phyloP scores from a whole-genome alignment of 2,888 invertebrate genomes.

The Craniophora ligustri region DNA sequence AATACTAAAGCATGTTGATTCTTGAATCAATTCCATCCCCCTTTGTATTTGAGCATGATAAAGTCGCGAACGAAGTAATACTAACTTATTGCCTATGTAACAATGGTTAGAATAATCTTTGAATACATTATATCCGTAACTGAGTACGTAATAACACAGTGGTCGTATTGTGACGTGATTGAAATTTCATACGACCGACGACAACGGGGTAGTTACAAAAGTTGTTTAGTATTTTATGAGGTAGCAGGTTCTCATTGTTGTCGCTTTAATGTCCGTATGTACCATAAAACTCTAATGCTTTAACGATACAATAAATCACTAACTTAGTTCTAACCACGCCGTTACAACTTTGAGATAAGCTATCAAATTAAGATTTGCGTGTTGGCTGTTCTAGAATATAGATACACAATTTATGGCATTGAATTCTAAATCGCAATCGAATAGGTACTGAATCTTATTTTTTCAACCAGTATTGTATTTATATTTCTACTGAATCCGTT shows the following conservation, averaged over 20 bases:
- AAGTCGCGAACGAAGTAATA: conserved; percentile 43
- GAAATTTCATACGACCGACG: conserved; percentile 67
- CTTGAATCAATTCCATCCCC: conserved; percentile 50
- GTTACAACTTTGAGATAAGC: conserved; percentile 44
- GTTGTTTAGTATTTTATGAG: conserved; percentile 74
- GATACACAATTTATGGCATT: conserved; percentile 2
- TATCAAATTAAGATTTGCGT: conserved; percentile 49
- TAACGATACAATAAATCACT: conserved; percentile 65
- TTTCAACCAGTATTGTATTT: not conserved
- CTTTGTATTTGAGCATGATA: conserved; percentile 42
- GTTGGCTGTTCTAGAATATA: conserved; percentile 17
- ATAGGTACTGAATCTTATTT: not conserved
- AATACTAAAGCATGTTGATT: conserved; percentile 38
- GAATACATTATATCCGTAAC: conserved; percentile 47
- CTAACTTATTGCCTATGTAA: conserved; percentile 50
- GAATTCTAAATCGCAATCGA: conserved; percentile 5
- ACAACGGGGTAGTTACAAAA: conserved; percentile 65
- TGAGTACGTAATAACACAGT: conserved; percentile 55
- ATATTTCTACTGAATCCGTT: too few species aligned
- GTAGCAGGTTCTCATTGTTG: conserved; percentile 67
- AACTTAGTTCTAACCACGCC: conserved; percentile 47
- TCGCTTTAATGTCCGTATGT: conserved; percentile 64
- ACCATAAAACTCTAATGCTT: conserved; percentile 68
- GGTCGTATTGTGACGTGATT: conserved; percentile 62
- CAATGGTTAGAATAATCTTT: conserved; percentile 52